Conservation (phyloP, 1,140 invertebrate species). For the Lineus longissimus region DNA sequence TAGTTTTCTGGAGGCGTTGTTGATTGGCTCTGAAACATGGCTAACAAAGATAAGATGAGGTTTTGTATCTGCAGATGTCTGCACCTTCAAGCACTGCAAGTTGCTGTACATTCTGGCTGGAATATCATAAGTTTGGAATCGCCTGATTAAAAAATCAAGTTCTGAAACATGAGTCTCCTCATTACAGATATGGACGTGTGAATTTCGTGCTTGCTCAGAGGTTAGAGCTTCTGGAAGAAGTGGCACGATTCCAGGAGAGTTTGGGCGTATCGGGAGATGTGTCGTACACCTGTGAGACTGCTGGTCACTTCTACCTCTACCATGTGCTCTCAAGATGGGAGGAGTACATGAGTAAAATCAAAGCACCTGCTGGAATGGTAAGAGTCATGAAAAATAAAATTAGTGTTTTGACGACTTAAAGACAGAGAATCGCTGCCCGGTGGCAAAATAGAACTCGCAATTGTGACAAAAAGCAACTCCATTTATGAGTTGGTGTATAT, state of each 20-base stretch:
- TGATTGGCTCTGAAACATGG: not conserved
- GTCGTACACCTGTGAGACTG: constrained; percentile 97
- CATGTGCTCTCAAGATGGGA: constrained; percentile 76
- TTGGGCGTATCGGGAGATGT: constrained; percentile 81
- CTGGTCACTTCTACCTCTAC: constrained; percentile 70
- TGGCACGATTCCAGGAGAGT: constrained; percentile 81
- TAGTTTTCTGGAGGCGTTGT: not conserved
- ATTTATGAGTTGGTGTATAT: too few species aligned
- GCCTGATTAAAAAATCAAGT: too few species aligned
- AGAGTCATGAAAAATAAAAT: not conserved
- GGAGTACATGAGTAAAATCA: constrained; percentile 69
- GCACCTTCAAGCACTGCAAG: too few species aligned
- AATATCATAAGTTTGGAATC: too few species aligned
- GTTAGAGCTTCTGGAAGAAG: constrained; percentile 82
- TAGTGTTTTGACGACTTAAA: too few species aligned
- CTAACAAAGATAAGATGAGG: not conserved
- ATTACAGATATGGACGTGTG: constrained; percentile 93
- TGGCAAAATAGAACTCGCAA: too few species aligned
- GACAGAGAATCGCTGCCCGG: too few species aligned
- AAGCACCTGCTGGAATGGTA: constrained; percentile 49
- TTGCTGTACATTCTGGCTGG: too few species aligned
- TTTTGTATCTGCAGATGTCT: not conserved
- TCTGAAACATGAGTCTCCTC: too few species aligned
- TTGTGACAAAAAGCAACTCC: too few species aligned
- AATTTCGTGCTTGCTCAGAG: constrained; percentile 96